Evolutionary conservation across 2,888 invertebrate species (phyloP).

Genomic region (Trichogramma evanescens): DNA sequence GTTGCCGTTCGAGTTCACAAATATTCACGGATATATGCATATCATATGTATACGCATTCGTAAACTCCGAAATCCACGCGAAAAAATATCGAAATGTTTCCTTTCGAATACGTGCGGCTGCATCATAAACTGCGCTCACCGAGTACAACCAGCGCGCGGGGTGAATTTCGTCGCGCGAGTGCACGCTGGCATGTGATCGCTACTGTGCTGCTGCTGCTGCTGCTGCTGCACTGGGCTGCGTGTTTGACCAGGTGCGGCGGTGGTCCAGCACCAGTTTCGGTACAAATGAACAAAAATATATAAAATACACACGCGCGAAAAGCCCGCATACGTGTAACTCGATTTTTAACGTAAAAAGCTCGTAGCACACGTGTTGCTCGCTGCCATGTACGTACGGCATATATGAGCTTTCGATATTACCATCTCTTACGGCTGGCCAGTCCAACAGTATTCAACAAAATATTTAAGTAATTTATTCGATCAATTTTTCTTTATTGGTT

Average conservation of each 20-base stretch:
- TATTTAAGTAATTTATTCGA: no score
- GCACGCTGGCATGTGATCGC: no score
- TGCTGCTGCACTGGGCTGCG: neutral
- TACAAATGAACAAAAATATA: neutral
- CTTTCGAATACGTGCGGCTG: neutral
- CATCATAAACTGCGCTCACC: neutral
- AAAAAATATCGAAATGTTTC: conserved; percentile 20
- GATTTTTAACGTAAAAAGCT: conserved; percentile 15
- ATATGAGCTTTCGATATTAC: no score
- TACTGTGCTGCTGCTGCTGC: no score
- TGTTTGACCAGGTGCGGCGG: conserved; percentile 20
- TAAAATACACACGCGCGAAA: neutral
- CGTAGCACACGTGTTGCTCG: neutral
- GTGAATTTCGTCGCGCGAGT: no score
- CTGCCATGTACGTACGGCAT: no score
- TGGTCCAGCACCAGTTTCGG: conserved; percentile 13
- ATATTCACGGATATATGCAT: conserved; percentile 10
- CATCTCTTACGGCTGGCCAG: no score
- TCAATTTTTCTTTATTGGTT: no score
- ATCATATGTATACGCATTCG: no score
- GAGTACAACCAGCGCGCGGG: neutral
- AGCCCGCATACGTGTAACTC: conserved; percentile 14
- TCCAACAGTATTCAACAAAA: no score
- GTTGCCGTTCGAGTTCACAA: conserved; percentile 18
- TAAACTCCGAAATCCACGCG: neutral